phyloP scores from a whole-genome alignment of 2,888 invertebrate species.

The Melanotus villosus region DNA sequence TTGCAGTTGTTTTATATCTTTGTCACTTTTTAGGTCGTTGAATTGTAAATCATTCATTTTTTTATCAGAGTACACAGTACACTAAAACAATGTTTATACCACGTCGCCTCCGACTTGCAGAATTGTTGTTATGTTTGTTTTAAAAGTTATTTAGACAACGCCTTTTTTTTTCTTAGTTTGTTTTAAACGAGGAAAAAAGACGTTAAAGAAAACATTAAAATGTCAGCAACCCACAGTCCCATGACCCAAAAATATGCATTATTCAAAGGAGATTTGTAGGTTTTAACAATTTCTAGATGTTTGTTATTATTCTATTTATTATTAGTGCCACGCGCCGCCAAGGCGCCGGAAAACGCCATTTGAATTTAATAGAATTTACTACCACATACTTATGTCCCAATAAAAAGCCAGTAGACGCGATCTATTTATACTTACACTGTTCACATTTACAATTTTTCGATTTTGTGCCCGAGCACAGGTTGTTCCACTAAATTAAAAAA shows the following conservation, averaged over 20 bases:
- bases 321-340: slow-evolving; percentile 20
- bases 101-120: not conserved
- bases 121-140: no score
- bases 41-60: slow-evolving; percentile 18
- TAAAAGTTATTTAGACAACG: not conserved
- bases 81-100: not conserved
- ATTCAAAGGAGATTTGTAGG: slow-evolving; percentile 20
- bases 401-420: slow-evolving; percentile 4
- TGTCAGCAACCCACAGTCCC: slow-evolving; percentile 22
- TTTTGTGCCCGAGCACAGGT: slow-evolving; percentile 1
- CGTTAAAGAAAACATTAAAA: slow-evolving; percentile 11
- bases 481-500: not conserved
- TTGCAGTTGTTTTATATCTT: slow-evolving; percentile 1
- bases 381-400: slow-evolving; percentile 5
- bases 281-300: slow-evolving; percentile 27
- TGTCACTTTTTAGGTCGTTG: slow-evolving; percentile 19
- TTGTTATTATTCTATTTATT: slow-evolving; percentile 23
- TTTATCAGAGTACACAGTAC: slow-evolving; percentile 22
- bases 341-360: slow-evolving; percentile 31
- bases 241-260: slow-evolving; percentile 30
- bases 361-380: slow-evolving; percentile 27
- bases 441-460: not conserved
- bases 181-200: no score
- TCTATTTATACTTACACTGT: slow-evolving; percentile 4
- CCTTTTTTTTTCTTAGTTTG: no score